Percentiles rank a stretch among this genome's conserved stretches.
These are phyloP conservation scores for Hesperophylax magnus DNA, from an alignment of 1,140 invertebrate genomes.

Conservation along the genomic window DNA sequence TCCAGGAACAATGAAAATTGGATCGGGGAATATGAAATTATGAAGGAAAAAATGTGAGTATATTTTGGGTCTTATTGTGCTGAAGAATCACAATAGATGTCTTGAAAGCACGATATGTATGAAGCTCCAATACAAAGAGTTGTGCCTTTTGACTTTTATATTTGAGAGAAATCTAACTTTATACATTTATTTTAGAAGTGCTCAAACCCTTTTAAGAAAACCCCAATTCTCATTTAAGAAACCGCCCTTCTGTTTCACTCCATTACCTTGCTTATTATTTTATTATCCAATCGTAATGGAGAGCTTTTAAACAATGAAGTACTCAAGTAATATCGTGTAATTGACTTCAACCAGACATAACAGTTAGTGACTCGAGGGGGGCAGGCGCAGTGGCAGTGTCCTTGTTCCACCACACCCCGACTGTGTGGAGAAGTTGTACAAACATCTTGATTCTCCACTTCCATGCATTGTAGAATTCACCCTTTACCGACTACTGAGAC, in stretches of 20 bases:
- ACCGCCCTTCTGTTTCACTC: too few relatives aligned
- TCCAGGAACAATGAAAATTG: constrained; percentile 19
- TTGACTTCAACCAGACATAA: constrained; percentile 1
- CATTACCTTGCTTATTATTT: not conserved
- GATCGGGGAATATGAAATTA: constrained; percentile 21
- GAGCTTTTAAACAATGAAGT: constrained; percentile 1
- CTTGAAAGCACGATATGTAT: not conserved
- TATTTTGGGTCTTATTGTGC: constrained; percentile 13
- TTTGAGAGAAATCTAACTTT: too few relatives aligned
- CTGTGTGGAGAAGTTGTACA: constrained; percentile 10
- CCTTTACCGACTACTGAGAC: not conserved
- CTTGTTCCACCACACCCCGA: not conserved
- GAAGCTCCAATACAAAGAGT: not conserved
- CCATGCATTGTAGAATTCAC: constrained; percentile 4
- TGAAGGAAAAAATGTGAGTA: constrained; percentile 3
- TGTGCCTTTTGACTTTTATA: too few relatives aligned
- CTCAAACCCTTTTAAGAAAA: too few relatives aligned
- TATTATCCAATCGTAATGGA: constrained; percentile 5
- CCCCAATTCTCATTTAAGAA: too few relatives aligned
- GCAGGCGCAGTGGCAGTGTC: not conserved
- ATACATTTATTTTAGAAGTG: too few relatives aligned
- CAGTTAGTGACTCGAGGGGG: not conserved
- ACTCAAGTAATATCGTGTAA: not conserved
- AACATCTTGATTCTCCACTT: constrained; percentile 15
- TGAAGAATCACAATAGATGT: constrained; percentile 1